phyloP scores from a whole-genome alignment of 2,888 invertebrate species.

The Villa cingulata region DNA sequence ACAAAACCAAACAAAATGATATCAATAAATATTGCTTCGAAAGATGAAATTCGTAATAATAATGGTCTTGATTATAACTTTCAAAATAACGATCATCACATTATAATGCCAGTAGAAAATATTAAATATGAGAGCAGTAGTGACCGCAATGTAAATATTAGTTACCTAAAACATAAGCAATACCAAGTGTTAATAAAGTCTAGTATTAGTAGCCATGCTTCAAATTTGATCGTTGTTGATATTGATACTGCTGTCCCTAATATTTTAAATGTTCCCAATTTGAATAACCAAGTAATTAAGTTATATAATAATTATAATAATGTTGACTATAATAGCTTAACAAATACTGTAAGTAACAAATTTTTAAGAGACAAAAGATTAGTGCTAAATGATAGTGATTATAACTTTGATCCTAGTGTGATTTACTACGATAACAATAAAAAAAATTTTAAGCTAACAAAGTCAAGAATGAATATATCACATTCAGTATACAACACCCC shows the following conservation, averaged over 20 bases:
- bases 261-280: slow-evolving; percentile 33
- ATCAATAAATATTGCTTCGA: no score
- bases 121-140: not conserved
- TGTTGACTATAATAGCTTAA: slow-evolving; percentile 11
- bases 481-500: not conserved
- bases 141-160: not conserved
- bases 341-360: slow-evolving; percentile 16
- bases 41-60: slow-evolving; percentile 5
- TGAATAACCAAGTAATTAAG: slow-evolving; percentile 32
- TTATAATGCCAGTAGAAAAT: not conserved
- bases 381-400: slow-evolving; percentile 14
- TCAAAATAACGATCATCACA: not conserved
- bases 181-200: slow-evolving; percentile 8
- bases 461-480: not conserved
- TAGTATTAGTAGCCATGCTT: not conserved
- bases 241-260: slow-evolving; percentile 9
- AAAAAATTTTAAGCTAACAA: not conserved
- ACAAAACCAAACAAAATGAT: slow-evolving; percentile 1
- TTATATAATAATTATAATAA: slow-evolving; percentile 14
- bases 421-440: not conserved
- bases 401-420: slow-evolving; percentile 14
- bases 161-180: not conserved
- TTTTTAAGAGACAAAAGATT: slow-evolving; percentile 7
- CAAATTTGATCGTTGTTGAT: slow-evolving; percentile 7
- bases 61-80: slow-evolving; percentile 9